Evolutionary conservation across 30 jellyfish, hydroid and myxozoan species (phyloP).

Genomic region (Chrysaora quinquecirrha): DNA sequence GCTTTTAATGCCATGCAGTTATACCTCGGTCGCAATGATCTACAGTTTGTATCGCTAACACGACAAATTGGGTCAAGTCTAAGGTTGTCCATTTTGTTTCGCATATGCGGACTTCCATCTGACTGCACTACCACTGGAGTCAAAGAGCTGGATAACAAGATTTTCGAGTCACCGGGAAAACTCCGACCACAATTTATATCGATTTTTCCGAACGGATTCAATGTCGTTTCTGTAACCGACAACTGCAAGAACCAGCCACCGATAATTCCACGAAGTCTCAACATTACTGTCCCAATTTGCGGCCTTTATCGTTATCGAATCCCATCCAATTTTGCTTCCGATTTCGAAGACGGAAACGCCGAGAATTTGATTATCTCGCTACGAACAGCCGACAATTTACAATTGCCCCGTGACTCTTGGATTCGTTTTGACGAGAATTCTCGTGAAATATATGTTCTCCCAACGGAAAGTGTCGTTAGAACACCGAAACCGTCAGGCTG

Average conservation of each 20-base stretch:
- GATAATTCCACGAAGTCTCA: constrained; percentile 15
- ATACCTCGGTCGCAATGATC: constrained; percentile 34
- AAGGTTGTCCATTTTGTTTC: constrained; percentile 14
- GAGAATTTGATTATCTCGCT: constrained; percentile 21
- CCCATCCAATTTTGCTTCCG: constrained; percentile 57
- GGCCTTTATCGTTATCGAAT: constrained; percentile 72
- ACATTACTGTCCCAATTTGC: constrained; percentile 73
- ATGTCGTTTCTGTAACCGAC: constrained; percentile 5
- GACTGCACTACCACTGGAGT: constrained; percentile 27
- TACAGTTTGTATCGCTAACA: constrained; percentile 24
- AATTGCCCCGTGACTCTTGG: constrained; percentile 86
- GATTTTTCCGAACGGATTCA: constrained; percentile 17
- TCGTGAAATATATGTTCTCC: constrained; percentile 74
- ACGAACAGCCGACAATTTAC: constrained; percentile 44
- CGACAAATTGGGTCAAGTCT: constrained; percentile 3
- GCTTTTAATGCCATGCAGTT: neutral
- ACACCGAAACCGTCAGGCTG: constrained; percentile 43
- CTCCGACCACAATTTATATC: constrained; percentile 34
- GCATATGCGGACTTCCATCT: constrained; percentile 21
- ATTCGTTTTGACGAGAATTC: constrained; percentile 53
- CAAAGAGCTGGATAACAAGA: constrained; percentile 14
- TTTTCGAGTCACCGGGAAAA: constrained; percentile 11
- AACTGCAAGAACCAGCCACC: constrained; percentile 62
- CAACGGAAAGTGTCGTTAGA: constrained; percentile 60
- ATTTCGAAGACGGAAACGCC: constrained; percentile 54